Conservation (phyloP, 2,888 invertebrate species). For the Liodrosophila aerea region DNA sequence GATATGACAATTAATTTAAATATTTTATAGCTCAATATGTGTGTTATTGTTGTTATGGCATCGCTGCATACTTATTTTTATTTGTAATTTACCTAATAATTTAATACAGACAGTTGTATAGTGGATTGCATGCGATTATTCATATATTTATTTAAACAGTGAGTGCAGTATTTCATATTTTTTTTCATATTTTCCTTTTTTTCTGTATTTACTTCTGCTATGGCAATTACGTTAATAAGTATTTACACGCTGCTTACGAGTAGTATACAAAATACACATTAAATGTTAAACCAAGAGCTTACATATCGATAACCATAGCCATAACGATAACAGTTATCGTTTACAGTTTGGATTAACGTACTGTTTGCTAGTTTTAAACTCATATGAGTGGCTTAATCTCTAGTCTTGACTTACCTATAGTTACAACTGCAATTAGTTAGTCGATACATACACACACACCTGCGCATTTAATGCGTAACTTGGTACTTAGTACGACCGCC, state of each 20-base stretch:
- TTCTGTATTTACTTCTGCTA: conserved; percentile 25
- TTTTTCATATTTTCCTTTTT: conserved; percentile 2
- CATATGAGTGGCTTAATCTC: not conserved
- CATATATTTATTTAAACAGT: conserved; percentile 53
- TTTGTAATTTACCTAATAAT: conserved; percentile 52
- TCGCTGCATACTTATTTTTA: conserved; percentile 19
- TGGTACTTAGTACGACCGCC: conserved; percentile 5
- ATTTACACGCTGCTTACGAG: conserved; percentile 60
- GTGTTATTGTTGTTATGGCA: conserved; percentile 9
- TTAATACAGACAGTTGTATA: conserved; percentile 42
- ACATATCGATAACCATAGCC: too few relatives aligned
- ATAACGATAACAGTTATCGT: too few relatives aligned
- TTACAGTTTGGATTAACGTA: not conserved
- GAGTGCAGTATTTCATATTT: conserved; percentile 17
- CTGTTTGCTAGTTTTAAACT: not conserved
- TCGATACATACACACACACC: conserved; percentile 6
- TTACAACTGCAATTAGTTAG: conserved; percentile 6
- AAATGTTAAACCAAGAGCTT: conserved; percentile 37
- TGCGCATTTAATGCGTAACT: conserved; percentile 36
- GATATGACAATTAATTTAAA: conserved; percentile 65
- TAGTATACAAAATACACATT: conserved; percentile 64
- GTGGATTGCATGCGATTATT: conserved; percentile 42
- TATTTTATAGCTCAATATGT: conserved; percentile 51
- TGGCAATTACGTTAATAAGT: conserved; percentile 58
- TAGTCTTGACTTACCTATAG: not conserved